Conservation (phyloP, 2,888 invertebrate species). For the Oegoconia quadripuncta region DNA sequence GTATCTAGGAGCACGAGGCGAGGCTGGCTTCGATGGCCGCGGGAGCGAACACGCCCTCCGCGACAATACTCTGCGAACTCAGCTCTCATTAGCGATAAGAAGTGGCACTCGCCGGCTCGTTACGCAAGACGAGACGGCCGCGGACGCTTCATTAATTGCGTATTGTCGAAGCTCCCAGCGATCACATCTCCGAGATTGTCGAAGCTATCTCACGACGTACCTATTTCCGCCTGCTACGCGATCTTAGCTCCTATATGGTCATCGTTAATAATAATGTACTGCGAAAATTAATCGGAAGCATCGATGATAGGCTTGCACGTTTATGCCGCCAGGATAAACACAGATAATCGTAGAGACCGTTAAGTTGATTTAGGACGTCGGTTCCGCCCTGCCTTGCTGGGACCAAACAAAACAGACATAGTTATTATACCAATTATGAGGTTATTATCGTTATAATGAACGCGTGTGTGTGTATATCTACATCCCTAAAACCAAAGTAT, state of each 20-base stretch:
- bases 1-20: conserved; percentile 28
- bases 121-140: conserved; percentile 49
- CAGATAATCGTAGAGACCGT: conserved; percentile 51
- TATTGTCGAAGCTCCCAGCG: conserved; percentile 55
- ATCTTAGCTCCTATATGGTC: conserved; percentile 36
- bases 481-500: no score
- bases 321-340: conserved; percentile 61
- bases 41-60: conserved; percentile 33
- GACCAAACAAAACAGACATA: conserved; percentile 16
- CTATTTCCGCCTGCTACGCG: conserved; percentile 40
- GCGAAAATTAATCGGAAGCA: conserved; percentile 60
- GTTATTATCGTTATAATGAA: conserved; percentile 8
- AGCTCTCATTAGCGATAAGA: conserved; percentile 62
- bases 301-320: conserved; percentile 54
- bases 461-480: no score
- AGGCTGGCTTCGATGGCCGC: conserved; percentile 33
- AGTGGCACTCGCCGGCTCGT: conserved; percentile 46
- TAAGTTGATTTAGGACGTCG: conserved; percentile 52
- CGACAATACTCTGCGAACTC: conserved; percentile 43
- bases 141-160: conserved; percentile 62
- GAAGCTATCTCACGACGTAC: conserved; percentile 46
- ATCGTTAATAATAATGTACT: conserved; percentile 45
- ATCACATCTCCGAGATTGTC: conserved; percentile 50
- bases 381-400: conserved; percentile 36
- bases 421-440: conserved; percentile 9